Conservation (phyloP, 1,140 invertebrate genomes). For the Hermatobates lingyangjiaoensis region DNA sequence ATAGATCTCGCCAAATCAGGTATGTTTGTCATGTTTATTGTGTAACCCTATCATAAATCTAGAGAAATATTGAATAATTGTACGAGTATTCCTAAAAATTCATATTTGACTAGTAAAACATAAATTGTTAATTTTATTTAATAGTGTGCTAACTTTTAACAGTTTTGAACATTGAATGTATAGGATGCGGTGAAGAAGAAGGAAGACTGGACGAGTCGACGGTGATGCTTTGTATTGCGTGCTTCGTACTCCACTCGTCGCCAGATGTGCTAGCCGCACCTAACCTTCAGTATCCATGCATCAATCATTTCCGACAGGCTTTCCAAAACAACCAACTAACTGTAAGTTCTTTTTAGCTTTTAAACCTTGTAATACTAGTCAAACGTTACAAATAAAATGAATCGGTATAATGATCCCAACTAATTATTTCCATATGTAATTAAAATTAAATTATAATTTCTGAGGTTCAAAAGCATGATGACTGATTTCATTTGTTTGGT, state of each 20-base stretch:
- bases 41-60: background rate
- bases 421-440: too few species aligned
- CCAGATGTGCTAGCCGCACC: slow-evolving; percentile 51
- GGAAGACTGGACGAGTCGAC: slow-evolving; percentile 65
- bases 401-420: too few species aligned
- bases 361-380: too few species aligned
- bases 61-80: too few species aligned
- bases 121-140: background rate
- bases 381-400: too few species aligned
- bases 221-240: slow-evolving; percentile 67
- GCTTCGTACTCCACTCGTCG: slow-evolving; percentile 67
- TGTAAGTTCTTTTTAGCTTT: too few species aligned
- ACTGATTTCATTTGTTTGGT: too few species aligned
- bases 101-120: background rate
- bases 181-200: slow-evolving; percentile 27
- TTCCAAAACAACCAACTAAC: slow-evolving; percentile 59
- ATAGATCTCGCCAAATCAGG: slow-evolving; percentile 77
- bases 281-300: slow-evolving; percentile 75
- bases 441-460: too few species aligned
- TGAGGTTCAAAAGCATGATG: too few species aligned
- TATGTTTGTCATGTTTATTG: slow-evolving; percentile 14
- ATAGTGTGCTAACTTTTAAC: background rate
- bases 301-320: slow-evolving; percentile 79
- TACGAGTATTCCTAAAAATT: too few species aligned
- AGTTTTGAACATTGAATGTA: background rate